phyloP scores from a whole-genome alignment of 2,113 vertebrate genomes.

The Sciurus niger region DNA sequence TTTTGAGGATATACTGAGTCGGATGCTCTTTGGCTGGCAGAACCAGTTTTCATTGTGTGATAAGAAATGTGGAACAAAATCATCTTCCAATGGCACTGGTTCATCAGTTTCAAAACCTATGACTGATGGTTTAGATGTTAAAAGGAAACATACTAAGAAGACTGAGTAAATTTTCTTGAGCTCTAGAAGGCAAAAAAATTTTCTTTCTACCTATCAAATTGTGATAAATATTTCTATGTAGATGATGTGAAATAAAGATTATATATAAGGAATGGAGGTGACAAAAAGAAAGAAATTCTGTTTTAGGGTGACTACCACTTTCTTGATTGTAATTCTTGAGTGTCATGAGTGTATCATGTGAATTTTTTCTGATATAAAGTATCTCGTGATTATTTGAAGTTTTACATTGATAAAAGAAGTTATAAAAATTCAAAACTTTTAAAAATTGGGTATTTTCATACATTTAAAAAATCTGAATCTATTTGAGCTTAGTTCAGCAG shows the following conservation, averaged over 20 bases:
- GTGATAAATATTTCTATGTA: conserved; percentile 75
- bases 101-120: conserved; percentile 74
- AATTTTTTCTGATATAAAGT: conserved; percentile 74
- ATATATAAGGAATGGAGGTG: conserved; percentile 70
- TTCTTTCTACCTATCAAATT: conserved; percentile 45
- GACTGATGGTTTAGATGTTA: conserved; percentile 61
- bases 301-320: conserved; percentile 70
- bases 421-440: conserved; percentile 46
- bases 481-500: conserved; percentile 60
- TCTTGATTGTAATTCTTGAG: conserved; percentile 72
- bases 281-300: conserved; percentile 71
- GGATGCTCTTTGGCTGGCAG: conserved; percentile 90
- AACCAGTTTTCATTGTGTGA: conserved; percentile 83
- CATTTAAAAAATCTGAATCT: conserved; percentile 67
- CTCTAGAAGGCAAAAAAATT: conserved; percentile 48
- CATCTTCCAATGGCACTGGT: conserved; percentile 79
- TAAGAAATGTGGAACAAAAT: conserved; percentile 81
- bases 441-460: conserved; percentile 61
- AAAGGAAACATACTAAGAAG: conserved; percentile 88
- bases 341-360: conserved; percentile 76
- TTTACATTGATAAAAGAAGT: conserved; percentile 82
- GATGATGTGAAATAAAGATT: conserved; percentile 80
- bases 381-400: conserved; percentile 79
- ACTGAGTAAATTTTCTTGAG: conserved; percentile 78
- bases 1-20: conserved; percentile 90